Base-by-base conservation (phyloP, 2,888 invertebrate species). In the Steinernema scapterisci region DNA sequence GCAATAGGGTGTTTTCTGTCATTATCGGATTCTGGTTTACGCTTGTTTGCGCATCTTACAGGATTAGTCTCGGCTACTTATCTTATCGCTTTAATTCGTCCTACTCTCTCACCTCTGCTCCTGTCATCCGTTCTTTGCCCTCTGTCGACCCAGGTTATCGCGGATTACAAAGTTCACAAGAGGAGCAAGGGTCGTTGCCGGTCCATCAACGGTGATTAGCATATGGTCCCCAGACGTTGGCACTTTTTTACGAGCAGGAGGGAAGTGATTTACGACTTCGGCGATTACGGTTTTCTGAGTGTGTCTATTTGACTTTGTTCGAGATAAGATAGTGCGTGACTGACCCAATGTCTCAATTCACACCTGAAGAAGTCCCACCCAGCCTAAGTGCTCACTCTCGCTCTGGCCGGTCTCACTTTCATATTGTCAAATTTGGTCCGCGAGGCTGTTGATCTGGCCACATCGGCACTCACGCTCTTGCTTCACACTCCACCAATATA, bases 141-240 rank as follows among this genome's bases (percentile, higher is more conserved):
- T 21, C 11, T 19, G 25, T 13, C 1, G 27, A 63, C 63, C 7
- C 38, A 63, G 23, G 27, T 63, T 63, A 63, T 63, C 63, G 48
- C 63, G 63, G 63, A 63, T 63, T 63, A 31, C 63, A 25, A 23
- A 63, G 63, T 63, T 63, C 63, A 63, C 38, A 5, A 25, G 16
- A n/a, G n/a, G n/a, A n/a, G n/a, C n/a, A n/a, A n/a, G n/a, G n/a
- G n/a, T n/a, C n/a, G n/a, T n/a, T n/a, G n/a, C n/a, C n/a, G 25
- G 63, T 25, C 31, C 9, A 54, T 11, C 23, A 25, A 54, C 13
- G 63, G 63, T 63, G 63, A 63, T 63, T 63, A 63, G 63, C 63
- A 63, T 63, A 63, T 63, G 63, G 63, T 31, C 31, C 31, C 16
- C 63, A 63, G 63, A 63, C 63, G 63, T 63, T 63, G 31, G 38